Percentiles rank a stretch among this genome's conserved stretches.
Conservation (phyloP, 1,140 invertebrate species). For the Nasonia vitripennis region DNA sequence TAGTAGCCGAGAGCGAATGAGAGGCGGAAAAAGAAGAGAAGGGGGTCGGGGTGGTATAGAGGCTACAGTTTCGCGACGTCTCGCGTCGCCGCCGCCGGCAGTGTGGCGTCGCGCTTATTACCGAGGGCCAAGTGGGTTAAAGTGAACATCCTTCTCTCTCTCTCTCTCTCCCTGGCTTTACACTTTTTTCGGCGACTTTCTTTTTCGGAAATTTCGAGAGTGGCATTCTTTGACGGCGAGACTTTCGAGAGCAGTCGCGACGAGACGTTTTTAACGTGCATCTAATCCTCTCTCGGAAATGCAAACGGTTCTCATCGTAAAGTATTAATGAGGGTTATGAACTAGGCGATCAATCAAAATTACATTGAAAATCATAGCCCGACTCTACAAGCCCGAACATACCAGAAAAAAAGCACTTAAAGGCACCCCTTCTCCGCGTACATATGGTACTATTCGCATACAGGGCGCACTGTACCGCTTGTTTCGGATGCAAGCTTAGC, state of each 20-base stretch:
- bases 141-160: conserved; percentile 35
- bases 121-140: conserved; percentile 15
- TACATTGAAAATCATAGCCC: neutral
- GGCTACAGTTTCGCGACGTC: conserved; percentile 4
- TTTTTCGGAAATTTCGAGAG: no score
- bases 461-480: neutral
- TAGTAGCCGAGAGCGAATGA: neutral
- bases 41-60: neutral
- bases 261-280: no score
- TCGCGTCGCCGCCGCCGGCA: neutral
- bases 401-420: conserved; percentile 1
- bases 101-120: conserved; percentile 10
- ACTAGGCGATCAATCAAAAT: no score
- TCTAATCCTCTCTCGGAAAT: no score
- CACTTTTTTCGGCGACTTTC: neutral
- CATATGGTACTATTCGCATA: neutral
- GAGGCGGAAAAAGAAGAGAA: neutral
- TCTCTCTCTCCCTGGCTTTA: neutral
- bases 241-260: no score
- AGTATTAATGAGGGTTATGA: no score
- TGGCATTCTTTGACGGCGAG: no score
- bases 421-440: neutral
- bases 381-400: neutral
- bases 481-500: neutral
- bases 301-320: no score